These are phyloP conservation scores for Gopherus evgoodei DNA, from an alignment of 2,113 vertebrate genomes.

Conservation along the genomic window DNA sequence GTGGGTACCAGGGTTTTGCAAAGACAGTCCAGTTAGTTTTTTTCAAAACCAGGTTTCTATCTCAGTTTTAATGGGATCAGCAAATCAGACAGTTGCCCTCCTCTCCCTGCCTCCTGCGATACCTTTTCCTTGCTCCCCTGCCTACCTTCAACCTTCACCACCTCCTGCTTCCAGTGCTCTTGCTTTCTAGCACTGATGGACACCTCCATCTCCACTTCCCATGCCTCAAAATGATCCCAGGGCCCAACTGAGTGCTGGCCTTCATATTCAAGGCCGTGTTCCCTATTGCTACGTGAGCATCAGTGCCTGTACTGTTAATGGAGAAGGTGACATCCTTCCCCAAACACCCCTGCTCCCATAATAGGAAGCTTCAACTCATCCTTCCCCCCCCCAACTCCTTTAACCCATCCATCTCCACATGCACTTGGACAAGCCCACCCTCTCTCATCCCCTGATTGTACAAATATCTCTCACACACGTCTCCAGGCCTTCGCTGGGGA, in stretches of 20 bases:
- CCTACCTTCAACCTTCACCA: background rate
- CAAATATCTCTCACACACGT: background rate
- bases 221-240: background rate
- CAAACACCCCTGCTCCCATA: background rate
- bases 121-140: background rate
- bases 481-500: background rate
- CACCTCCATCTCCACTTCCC: no score
- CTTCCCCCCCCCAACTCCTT: background rate
- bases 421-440: background rate
- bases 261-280: background rate
- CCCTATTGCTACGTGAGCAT: background rate
- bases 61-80: background rate
- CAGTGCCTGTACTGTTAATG: background rate
- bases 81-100: background rate
- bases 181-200: background rate
- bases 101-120: background rate
- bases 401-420: background rate
- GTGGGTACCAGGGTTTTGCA: no score
- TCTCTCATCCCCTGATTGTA: background rate
- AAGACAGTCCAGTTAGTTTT: background rate
- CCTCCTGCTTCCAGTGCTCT: no score
- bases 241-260: background rate
- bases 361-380: background rate
- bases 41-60: background rate
- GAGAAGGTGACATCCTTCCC: background rate